Conservation (phyloP, 2,888 invertebrate genomes). For the Parascotia fuliginaria region DNA sequence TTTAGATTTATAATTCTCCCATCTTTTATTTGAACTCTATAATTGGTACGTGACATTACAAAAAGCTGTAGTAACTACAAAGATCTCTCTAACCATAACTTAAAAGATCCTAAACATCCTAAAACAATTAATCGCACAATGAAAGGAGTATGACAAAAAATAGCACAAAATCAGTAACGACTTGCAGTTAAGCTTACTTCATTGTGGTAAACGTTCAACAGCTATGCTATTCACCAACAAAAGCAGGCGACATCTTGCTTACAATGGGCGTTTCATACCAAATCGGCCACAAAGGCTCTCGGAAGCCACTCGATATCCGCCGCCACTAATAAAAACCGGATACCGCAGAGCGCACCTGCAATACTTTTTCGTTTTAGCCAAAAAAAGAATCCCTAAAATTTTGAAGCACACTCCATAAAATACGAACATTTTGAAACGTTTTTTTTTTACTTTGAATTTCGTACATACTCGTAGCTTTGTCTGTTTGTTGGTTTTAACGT, state of each 20-base stretch:
- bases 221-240: conserved; percentile 54
- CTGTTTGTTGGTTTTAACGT: no score
- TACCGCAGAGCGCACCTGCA: conserved; percentile 52
- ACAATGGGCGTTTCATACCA: conserved; percentile 65
- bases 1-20: no score
- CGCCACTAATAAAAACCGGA: conserved; percentile 79
- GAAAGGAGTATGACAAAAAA: conserved; percentile 20
- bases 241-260: conserved; percentile 61
- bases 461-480: conserved; percentile 19
- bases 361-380: conserved; percentile 49
- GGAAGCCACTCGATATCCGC: conserved; percentile 79
- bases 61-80: no score
- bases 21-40: no score
- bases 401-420: conserved; percentile 59
- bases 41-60: no score
- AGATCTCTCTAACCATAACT: no score
- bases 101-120: no score
- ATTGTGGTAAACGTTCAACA: conserved; percentile 42
- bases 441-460: conserved; percentile 29
- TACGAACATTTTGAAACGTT: conserved; percentile 51
- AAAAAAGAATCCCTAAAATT: conserved; percentile 60
- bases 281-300: conserved; percentile 69
- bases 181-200: conserved; percentile 35
- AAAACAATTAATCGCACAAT: not conserved
- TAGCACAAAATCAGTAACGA: conserved; percentile 31